Base-by-base conservation (phyloP, 2,888 invertebrate genomes). In the Liopterus haemorrhoidalis region DNA sequence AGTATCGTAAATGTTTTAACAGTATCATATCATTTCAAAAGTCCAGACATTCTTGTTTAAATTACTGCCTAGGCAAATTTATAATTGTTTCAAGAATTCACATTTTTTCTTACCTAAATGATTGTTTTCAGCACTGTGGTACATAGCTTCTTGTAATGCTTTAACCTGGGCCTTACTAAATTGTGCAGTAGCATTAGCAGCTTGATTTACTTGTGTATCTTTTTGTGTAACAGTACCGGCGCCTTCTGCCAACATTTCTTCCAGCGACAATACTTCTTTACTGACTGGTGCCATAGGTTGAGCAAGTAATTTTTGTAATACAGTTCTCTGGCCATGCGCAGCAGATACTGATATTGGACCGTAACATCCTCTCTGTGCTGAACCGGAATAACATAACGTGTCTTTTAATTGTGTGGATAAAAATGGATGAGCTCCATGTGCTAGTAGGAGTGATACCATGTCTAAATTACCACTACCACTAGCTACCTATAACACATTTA, bases 121-220 rank as follows among this genome's bases (percentile, higher is more conserved):
- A 59, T 90, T 89, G 63, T 88, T 90, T 67, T 93, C 93, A 0
- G 91, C 87, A 49, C 90, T 89, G 62, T 91, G 91, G 63, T 93
- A 94, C 88, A 94, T 88, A 15, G 93, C 91, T 67, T 93, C 92
- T 61, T 92, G 90, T 46, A 92, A 71, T 30, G 86, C 82, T 56
- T 89, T 82, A 53, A 85, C 81, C 69, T 92, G 90, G 21, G 80
- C 76, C 68, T 91, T 91, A 55, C 79, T 87, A 60, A 88, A 74
- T 46, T 71, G 70, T n/a, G 64, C 61, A 25, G 74, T 63, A 2
- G 71, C 51, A 57, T 52, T 62, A 11, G 60, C 55, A 25, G 59
- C 18, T 6, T 25, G 11, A 15, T 28, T 37, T 30, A 45, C 44
- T 37, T 54, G 40, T 36, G 48, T 54, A 8, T 52, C 49, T 21